These are phyloP conservation scores for Monarcha castaneiventris DNA, from an alignment of 2,113 vertebrate genomes.

Conservation along the genomic window DNA sequence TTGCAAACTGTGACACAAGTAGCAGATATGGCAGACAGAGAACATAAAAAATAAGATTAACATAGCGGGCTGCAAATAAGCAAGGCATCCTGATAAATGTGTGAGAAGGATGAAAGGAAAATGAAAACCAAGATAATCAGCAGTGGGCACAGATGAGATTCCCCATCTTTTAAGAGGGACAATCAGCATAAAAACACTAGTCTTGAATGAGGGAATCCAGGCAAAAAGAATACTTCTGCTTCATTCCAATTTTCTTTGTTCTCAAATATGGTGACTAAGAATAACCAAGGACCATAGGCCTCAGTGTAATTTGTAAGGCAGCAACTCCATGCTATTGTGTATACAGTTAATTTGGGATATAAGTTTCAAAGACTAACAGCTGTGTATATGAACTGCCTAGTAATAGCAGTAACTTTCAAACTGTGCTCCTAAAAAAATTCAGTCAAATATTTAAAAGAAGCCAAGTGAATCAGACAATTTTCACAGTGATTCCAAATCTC, in stretches of 20 bases:
- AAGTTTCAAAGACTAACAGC: background rate
- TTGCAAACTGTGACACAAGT: background rate
- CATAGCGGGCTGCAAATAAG: background rate
- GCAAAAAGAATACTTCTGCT: background rate
- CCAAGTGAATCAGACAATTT: background rate
- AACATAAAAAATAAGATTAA: background rate
- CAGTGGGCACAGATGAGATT: background rate
- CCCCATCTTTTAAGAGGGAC: background rate
- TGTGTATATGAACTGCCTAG: background rate
- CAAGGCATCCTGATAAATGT: background rate
- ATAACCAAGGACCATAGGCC: background rate
- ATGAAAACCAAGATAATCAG: background rate
- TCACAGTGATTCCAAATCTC: background rate
- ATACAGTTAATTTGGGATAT: background rate
- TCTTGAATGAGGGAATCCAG: background rate
- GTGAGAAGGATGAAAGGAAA: background rate
- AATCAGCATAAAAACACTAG: background rate
- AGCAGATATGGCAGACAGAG: background rate
- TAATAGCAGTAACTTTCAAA: background rate
- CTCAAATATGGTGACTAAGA: background rate
- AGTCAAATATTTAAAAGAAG: background rate
- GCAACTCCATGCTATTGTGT: background rate
- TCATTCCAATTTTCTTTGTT: background rate
- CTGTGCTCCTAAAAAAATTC: background rate
- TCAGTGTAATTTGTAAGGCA: background rate